Percentiles rank a stretch among this genome's conserved stretches.
Conservation (phyloP, 2,797 vertebrate genomes). For the Rhabdomys pumilio region DNA sequence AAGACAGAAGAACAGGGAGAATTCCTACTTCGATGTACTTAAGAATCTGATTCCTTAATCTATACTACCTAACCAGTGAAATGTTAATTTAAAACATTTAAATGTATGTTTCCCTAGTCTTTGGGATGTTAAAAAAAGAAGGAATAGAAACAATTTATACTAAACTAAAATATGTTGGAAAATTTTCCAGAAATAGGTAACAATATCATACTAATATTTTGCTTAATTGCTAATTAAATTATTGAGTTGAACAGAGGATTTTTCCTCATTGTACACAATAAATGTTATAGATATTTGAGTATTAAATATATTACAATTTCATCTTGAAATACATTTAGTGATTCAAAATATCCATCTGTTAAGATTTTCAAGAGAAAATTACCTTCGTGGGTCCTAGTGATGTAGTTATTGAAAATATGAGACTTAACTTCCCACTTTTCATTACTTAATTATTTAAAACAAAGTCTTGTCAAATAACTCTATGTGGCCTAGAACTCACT, state of each 20-base stretch:
- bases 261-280: neutral
- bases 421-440: neutral
- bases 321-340: conserved; percentile 41
- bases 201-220: neutral
- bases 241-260: neutral
- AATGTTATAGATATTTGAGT: conserved; percentile 8
- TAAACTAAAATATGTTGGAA: conserved; percentile 27
- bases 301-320: neutral
- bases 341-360: neutral
- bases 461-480: neutral
- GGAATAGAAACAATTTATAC: conserved; percentile 20
- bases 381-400: neutral
- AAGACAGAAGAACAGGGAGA: neutral
- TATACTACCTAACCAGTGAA: neutral
- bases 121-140: neutral
- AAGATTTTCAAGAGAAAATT: neutral
- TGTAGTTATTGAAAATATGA: neutral
- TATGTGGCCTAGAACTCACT: neutral
- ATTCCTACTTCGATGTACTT: neutral
- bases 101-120: neutral
- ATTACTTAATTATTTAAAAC: neutral
- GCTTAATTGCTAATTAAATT: neutral
- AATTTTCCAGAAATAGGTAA: conserved; percentile 20
- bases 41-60: neutral
- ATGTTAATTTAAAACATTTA: neutral